A percentile compares a stretch with the other conserved stretches of the same genome.
Conservation (phyloP, 2,888 invertebrate species). For the Agonopterix arenella region DNA sequence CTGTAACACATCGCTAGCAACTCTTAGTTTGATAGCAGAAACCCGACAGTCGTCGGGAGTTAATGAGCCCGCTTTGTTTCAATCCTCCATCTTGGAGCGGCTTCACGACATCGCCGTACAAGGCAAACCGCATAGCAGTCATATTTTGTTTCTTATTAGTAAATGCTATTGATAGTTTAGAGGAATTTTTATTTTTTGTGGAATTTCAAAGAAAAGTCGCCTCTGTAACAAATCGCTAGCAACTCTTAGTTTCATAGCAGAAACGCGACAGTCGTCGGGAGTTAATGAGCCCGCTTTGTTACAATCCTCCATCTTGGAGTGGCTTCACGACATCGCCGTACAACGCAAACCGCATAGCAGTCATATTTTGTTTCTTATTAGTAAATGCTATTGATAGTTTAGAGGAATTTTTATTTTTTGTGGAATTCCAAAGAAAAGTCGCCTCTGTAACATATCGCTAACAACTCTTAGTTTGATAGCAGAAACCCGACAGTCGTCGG, state of each 20-base stretch:
- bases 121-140: constrained; percentile 8
- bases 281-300: constrained; percentile 48
- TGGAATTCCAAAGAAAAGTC: too few species aligned
- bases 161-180: constrained; percentile 12
- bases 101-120: constrained; percentile 13
- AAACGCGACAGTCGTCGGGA: constrained; percentile 30
- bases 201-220: too few species aligned
- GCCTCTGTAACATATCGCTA: too few species aligned
- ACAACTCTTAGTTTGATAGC: constrained; percentile 8
- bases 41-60: constrained; percentile 33
- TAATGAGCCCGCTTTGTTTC: constrained; percentile 47
- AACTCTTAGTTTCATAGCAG: constrained; percentile 10
- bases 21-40: constrained; percentile 11
- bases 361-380: constrained; percentile 7
- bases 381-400: constrained; percentile 6
- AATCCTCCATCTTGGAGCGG: constrained; percentile 23
- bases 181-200: neutral
- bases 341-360: constrained; percentile 10
- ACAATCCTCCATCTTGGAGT: constrained; percentile 25
- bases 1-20: too few species aligned
- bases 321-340: constrained; percentile 15
- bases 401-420: too few species aligned
- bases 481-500: constrained; percentile 26
- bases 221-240: too few species aligned
- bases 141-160: constrained; percentile 9